Conservation (phyloP, 2,113 vertebrate species). For the Bagarius yarrelli region DNA sequence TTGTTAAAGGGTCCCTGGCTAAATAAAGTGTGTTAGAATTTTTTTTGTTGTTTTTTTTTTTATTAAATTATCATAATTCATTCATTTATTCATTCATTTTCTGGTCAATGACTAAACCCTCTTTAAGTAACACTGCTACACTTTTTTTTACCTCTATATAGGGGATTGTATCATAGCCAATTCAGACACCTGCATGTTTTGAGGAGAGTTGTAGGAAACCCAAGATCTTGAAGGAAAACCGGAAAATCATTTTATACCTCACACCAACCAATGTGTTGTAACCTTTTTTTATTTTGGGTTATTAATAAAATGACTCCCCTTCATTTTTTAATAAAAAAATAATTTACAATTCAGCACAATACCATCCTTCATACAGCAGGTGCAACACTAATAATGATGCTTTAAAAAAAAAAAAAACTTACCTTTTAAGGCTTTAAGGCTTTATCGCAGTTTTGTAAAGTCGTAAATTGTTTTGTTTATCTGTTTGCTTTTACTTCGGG, state of each 20-base stretch:
- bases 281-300: not conserved
- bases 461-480: not conserved
- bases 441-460: slow-evolving; percentile 9
- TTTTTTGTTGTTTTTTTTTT: not conserved
- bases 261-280: not conserved
- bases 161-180: not conserved
- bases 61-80: not conserved
- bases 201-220: not conserved
- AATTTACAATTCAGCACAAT: not conserved
- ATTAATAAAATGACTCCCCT: not conserved
- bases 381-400: not conserved
- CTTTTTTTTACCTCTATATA: not conserved
- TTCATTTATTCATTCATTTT: not conserved
- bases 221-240: not conserved
- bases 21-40: not conserved
- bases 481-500: slow-evolving; percentile 10
- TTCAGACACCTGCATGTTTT: not conserved
- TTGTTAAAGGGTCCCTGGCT: not conserved
- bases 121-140: not conserved
- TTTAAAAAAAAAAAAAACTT: too few relatives aligned
- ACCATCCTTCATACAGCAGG: not conserved
- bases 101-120: not conserved
- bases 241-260: not conserved
- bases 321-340: not conserved
- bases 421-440: slow-evolving; percentile 32